Conservation (phyloP, 2,888 invertebrate species). For the Thumatha senex region DNA sequence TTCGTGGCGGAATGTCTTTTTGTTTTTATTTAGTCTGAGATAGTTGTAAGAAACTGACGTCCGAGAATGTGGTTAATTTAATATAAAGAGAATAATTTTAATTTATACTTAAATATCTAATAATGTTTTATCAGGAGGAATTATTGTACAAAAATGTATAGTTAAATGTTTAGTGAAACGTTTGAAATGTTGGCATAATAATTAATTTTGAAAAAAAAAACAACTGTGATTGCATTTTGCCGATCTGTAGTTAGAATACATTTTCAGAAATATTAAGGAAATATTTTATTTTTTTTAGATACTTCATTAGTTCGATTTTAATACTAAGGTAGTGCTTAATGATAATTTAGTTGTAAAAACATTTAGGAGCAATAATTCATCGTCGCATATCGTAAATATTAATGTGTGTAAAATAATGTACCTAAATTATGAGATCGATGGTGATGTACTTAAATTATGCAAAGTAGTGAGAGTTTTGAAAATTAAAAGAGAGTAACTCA, state of each 20-base stretch:
- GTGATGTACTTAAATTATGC: conserved; percentile 55
- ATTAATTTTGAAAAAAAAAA: conserved; percentile 22
- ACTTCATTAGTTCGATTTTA: conserved; percentile 13
- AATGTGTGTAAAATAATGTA: conserved; percentile 55
- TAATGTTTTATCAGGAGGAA: conserved; percentile 10
- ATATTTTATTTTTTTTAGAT: conserved; percentile 1
- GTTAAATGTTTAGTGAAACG: conserved; percentile 9
- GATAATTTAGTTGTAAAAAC: conserved; percentile 30
- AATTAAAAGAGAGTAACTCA: conserved; percentile 58
- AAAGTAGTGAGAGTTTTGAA: conserved; percentile 66
- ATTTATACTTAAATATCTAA: not conserved
- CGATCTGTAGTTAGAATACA: conserved; percentile 11
- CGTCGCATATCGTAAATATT: conserved; percentile 68
- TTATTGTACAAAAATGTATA: conserved; percentile 36
- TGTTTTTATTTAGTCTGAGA: not conserved
- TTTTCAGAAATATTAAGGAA: conserved; percentile 11
- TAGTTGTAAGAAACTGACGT: conserved; percentile 10
- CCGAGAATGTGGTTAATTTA: conserved; percentile 18
- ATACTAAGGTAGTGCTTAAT: conserved; percentile 30
- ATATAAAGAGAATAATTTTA: not conserved
- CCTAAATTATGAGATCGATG: conserved; percentile 30
- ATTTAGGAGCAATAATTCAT: conserved; percentile 63
- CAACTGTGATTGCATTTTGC: conserved; percentile 39
- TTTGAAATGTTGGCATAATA: conserved; percentile 9
- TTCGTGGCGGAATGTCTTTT: not conserved